These are phyloP conservation scores for Pempheris klunzingeri DNA, from an alignment of 2,797 vertebrate species.

Conservation along the genomic window DNA sequence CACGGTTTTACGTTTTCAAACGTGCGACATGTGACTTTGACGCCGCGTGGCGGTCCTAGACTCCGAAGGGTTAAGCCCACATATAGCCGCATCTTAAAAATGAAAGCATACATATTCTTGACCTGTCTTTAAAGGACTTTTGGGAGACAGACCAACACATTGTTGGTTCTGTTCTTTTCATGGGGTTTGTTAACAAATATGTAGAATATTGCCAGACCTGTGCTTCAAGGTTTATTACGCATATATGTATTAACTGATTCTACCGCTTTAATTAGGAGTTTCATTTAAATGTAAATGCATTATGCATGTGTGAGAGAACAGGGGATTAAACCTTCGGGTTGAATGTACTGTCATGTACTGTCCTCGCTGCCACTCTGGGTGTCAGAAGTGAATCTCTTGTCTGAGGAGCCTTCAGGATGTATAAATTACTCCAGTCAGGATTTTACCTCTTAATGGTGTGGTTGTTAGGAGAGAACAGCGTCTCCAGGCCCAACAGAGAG, in stretches of 20 bases:
- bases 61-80: too few species aligned
- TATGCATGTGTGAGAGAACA: conserved; percentile 16
- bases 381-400: conserved; percentile 37
- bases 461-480: conserved; percentile 30
- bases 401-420: conserved; percentile 29
- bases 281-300: conserved; percentile 15
- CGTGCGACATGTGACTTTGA: too few species aligned
- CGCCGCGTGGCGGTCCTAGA: too few species aligned
- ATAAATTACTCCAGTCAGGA: conserved; percentile 37
- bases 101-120: neutral
- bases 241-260: neutral
- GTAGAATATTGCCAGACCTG: neutral
- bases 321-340: conserved; percentile 20
- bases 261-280: neutral
- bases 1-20: too few species aligned
- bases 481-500: conserved; percentile 35
- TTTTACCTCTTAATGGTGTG: conserved; percentile 29
- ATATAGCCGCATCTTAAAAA: neutral
- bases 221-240: neutral
- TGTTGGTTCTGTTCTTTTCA: neutral
- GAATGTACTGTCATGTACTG: conserved; percentile 34
- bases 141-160: neutral
- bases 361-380: conserved; percentile 25
- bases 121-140: too few species aligned
- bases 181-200: neutral